Conservation (phyloP, 1,140 invertebrate species). For the Drosophila nebulosa region DNA sequence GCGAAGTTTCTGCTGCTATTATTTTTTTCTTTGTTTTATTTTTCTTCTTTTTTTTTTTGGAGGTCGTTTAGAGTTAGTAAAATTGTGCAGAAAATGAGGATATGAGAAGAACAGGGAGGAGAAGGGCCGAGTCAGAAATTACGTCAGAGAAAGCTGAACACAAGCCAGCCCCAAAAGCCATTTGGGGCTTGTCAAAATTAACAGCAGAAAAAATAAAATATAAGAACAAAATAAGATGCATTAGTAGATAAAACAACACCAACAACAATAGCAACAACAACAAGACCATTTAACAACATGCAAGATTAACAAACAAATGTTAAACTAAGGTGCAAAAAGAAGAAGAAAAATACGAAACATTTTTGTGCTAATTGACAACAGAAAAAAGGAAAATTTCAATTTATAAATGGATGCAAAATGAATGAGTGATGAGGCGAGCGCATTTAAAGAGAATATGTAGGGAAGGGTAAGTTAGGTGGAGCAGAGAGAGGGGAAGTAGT, state of each 20-base stretch:
- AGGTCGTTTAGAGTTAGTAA: conserved; percentile 57
- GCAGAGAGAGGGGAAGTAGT: conserved; percentile 30
- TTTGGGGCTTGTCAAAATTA: conserved; percentile 74
- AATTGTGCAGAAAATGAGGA: conserved; percentile 19
- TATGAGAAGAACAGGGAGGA: neutral
- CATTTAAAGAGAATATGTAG: conserved; percentile 11
- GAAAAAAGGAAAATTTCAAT: conserved; percentile 10
- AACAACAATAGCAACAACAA: conserved; percentile 24
- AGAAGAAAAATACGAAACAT: neutral
- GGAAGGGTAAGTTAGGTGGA: neutral
- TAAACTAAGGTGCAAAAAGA: conserved; percentile 55
- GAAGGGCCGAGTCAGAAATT: conserved; percentile 26
- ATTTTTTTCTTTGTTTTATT: neutral
- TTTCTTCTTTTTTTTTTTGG: conserved; percentile 16
- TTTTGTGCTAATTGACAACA: conserved; percentile 55
- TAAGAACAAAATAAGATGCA: conserved; percentile 36
- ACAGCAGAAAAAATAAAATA: conserved; percentile 51
- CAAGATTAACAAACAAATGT: conserved; percentile 59
- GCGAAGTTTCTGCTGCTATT: conserved; percentile 29
- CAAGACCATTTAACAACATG: conserved; percentile 41
- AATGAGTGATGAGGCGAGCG: conserved; percentile 58
- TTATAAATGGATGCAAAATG: conserved; percentile 64
- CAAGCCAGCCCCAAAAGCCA: conserved; percentile 34
- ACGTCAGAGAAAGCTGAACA: conserved; percentile 49
- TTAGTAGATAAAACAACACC: conserved; percentile 50